Conservation (phyloP, 2,113 vertebrate species). For the Pundamilia nyererei region DNA sequence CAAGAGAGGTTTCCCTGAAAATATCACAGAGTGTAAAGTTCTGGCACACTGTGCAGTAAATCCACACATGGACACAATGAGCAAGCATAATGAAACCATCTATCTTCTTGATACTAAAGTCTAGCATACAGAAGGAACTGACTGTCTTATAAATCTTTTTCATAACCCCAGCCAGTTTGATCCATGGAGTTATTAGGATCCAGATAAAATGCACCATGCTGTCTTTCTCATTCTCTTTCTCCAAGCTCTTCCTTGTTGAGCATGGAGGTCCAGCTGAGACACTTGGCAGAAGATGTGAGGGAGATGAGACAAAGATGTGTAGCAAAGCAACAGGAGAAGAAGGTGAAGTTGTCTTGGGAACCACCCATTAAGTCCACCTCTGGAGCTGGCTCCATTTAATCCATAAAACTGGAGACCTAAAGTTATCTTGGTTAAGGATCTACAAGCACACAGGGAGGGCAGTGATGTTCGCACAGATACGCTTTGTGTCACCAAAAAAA, state of each 20-base stretch:
- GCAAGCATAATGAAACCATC: slow-evolving; percentile 39
- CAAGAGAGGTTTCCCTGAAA: neutral
- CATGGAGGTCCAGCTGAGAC: slow-evolving; percentile 13
- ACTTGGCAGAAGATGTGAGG: slow-evolving; percentile 39
- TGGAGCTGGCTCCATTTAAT: slow-evolving; percentile 32
- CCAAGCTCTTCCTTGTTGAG: slow-evolving; percentile 5
- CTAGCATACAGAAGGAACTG: slow-evolving; percentile 27
- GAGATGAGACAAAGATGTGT: slow-evolving; percentile 32
- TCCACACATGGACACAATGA: slow-evolving; percentile 53
- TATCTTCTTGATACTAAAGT: slow-evolving; percentile 51
- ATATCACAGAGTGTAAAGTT: neutral
- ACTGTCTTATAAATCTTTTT: slow-evolving; percentile 40
- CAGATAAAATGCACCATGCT: neutral
- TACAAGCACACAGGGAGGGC: slow-evolving; percentile 4
- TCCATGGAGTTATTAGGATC: neutral
- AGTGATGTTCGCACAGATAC: slow-evolving; percentile 21
- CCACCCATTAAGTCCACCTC: slow-evolving; percentile 2
- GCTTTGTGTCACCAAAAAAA: slow-evolving; percentile 1
- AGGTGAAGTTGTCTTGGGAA: slow-evolving; percentile 23
- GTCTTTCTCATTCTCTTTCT: neutral
- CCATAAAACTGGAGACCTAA: slow-evolving; percentile 15
- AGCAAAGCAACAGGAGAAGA: neutral
- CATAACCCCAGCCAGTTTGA: slow-evolving; percentile 9
- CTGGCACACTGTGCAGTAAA: neutral
- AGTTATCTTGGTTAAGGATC: slow-evolving; percentile 35